Base-by-base conservation (phyloP, 1,140 invertebrate genomes). In the Charaxes varanes region DNA sequence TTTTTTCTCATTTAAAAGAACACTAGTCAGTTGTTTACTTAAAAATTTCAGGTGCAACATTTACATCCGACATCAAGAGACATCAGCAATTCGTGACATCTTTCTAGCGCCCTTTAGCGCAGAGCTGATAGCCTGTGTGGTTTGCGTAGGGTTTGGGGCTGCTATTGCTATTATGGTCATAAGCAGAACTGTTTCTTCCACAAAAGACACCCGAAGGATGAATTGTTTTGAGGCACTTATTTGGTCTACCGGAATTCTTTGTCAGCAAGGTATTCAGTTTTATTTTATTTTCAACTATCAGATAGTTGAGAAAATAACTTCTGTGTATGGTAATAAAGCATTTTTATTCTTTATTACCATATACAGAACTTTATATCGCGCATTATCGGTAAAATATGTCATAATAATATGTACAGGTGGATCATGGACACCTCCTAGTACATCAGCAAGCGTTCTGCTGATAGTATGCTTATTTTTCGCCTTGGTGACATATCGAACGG, bases 231-330 rank as follows among this genome's bases (percentile, higher is more conserved):
- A 89, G 34, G 85, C 87, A 1, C 56, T 86, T 0, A 54, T 89
- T 30, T 89, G 87, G 87, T 87, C 87, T 4, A 82, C 86, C 22
- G 87, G 86, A 27, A 87, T 90, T 27, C 82, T 90, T 52, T 89
- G 87, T 55, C 89, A 88, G 74, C 88, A 90, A 87, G 87, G 87
- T 88, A n/a, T n/a, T n/a, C n/a, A n/a, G n/a, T n/a, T n/a, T n/a
- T n/a, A n/a, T n/a, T n/a, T n/a, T n/a, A n/a, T n/a, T n/a, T n/a
- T n/a, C n/a, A n/a, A n/a, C n/a, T n/a, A n/a, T n/a, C n/a, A n/a
- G n/a, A n/a, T n/a, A n/a, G n/a, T n/a, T n/a, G n/a, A n/a, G n/a
- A n/a, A n/a, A n/a, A n/a, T n/a, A n/a, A n/a, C n/a, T n/a, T n/a
- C n/a, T n/a, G n/a, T n/a, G n/a, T n/a, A n/a, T n/a, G n/a, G n/a